These are phyloP conservation scores for Plectropomus leopardus DNA, from an alignment of 2,113 vertebrate genomes.

Conservation along the genomic window DNA sequence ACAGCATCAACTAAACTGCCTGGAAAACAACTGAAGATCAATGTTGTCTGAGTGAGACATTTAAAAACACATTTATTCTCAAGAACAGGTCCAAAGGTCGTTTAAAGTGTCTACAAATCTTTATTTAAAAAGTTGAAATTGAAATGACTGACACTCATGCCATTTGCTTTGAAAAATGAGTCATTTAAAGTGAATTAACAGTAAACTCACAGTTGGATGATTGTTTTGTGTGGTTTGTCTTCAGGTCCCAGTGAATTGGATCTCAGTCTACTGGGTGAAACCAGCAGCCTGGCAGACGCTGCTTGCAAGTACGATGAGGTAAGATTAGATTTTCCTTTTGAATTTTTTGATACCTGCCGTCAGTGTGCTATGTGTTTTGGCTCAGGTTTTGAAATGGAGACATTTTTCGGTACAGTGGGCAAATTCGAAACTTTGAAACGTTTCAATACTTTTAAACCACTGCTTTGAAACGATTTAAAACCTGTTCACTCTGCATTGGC, in stretches of 20 bases:
- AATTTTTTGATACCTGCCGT: not conserved
- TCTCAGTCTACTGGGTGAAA: constrained; percentile 88
- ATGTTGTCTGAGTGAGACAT: not conserved
- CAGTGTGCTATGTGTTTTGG: not conserved
- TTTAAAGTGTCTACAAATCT: not conserved
- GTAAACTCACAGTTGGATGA: not conserved
- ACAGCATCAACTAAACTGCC: not conserved
- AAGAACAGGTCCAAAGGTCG: not conserved
- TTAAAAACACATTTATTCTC: not conserved
- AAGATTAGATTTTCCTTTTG: constrained; percentile 49
- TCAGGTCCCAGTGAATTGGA: constrained; percentile 91
- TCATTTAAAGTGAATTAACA: not conserved
- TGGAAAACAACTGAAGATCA: not conserved
- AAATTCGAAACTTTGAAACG: too few species aligned
- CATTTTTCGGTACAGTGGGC: too few species aligned
- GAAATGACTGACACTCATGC: not conserved
- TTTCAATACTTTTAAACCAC: too few species aligned
- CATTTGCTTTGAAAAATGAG: not conserved
- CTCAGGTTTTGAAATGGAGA: not conserved
- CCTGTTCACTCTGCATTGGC: too few species aligned
- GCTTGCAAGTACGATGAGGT: constrained; percentile 92
- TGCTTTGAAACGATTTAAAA: too few species aligned
- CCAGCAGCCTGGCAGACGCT: constrained; percentile 84
- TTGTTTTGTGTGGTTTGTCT: constrained; percentile 47
- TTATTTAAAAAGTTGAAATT: not conserved